Base-by-base conservation (phyloP, 2,113 vertebrate species). In the Corythornis cristatus region DNA sequence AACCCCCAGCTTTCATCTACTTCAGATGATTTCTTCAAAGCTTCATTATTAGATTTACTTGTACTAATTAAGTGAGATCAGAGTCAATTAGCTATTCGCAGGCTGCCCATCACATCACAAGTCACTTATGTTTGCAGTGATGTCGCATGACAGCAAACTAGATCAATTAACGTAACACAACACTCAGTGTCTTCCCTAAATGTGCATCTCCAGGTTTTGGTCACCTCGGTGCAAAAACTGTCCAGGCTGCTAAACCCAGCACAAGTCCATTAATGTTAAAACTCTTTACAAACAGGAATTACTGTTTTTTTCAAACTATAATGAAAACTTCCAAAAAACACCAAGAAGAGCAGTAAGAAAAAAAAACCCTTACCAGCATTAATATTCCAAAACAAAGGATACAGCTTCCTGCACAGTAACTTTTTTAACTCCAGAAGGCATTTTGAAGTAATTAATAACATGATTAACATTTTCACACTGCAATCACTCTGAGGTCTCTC, bases 1-100 rank as follows among this genome's bases (percentile, higher is more conserved):
- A 98, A 98, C 97, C 96, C 96, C 89, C 96, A 73, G 94, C 98
- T 99, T 98, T 98, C 97, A 98, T 98, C 98, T 98, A 97, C 95
- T 97, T 97, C 95, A 97, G 97, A 97, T 98, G 97, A 98, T 98
- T 94, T 97, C 97, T 98, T 98, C 98, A 98, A 98, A 98, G 98
- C 97, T 97, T 97, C 82, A 98, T 98, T 98, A 97, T 96, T 97
- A 98, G 97, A 98, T 98, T 98, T 97, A 97, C 95, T 96, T 95
- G 97, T 88, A 90, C 97, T 98, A 98, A 98, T 99, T 98, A 99
- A 97, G 95, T 97, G 95, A 97, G 96, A 97, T 98, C 95, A 98
- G 96, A 97, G 93, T 97, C 97, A 98, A 98, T 98, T 98, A 98
- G 97, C 96, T 98, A 98, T 98, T 97, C 97, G 94, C 96, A 98